Base-by-base conservation (phyloP, 2,113 vertebrate genomes). In the Gobiocypris rarus region DNA sequence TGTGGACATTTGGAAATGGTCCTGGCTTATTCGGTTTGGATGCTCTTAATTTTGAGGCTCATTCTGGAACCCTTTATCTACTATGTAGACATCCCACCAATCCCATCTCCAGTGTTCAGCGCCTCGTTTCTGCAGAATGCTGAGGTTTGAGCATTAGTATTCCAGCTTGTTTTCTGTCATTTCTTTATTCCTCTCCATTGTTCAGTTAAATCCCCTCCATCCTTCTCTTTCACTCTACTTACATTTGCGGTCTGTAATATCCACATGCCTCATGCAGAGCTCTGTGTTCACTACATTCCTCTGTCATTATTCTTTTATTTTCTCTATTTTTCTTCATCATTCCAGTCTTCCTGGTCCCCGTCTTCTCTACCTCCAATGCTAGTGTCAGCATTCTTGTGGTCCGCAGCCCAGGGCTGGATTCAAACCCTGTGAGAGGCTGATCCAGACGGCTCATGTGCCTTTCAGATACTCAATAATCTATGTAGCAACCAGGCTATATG, bases 261-360 rank as follows among this genome's bases (percentile, higher is more conserved):
- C 56, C 75, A 41, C 38, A 41, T 9, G 56, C 54, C 11, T 77
- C 52, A 91, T 89, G 88, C 90, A 87, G 88, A 86, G 69, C 87
- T 90, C 83, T 84, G 86, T 89, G 83, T 84, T 54, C 63, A 59
- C 38, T 11, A 10, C 14, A 70, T 75, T 71, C 78, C 31, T 71
- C 24, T 54, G 48, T 59, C 41, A 82, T 59, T 26, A 75, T 26
- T 58, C 58, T 34, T 28, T 63, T 3, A 31, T 74, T 83, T 78
- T 6, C 59, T 63, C 4, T 67, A 34, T 81, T 81, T 81, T 45
- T 67, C 78, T 81, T 81, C 61, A 81, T 67, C 43, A 31, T 81
- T 67, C 61, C 58, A 67, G 26, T 67, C 67, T 65, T 65, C 34
- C 24, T 3, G 0, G 82, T 82, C 87, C 81, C 88, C 59, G 70